A percentile compares a stretch with the other conserved stretches of the same genome.
phyloP scores from a whole-genome alignment of 2,113 vertebrate species.

The Globicephala melas region DNA sequence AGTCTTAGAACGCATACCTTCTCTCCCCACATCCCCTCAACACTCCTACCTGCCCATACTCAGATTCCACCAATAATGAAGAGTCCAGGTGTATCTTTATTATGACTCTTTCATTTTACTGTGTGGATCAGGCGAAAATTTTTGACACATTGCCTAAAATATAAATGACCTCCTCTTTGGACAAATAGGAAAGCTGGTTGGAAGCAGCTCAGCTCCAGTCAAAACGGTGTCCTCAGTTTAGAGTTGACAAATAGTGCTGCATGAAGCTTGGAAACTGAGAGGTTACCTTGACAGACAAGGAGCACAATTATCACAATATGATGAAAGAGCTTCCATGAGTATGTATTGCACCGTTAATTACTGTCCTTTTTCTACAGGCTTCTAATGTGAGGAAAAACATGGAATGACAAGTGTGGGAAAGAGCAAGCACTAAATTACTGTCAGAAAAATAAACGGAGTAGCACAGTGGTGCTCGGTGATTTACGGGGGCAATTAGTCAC shows the following conservation, averaged over 20 bases:
- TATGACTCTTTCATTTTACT: constrained; percentile 83
- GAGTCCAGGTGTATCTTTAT: constrained; percentile 79
- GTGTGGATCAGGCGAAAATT: constrained; percentile 86
- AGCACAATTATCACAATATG: constrained; percentile 99
- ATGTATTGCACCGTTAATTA: constrained; percentile 97
- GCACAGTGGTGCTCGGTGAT: constrained; percentile 90
- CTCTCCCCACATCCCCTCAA: neutral
- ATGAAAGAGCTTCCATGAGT: constrained; percentile 95
- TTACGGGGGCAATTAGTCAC: constrained; percentile 99
- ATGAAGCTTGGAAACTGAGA: constrained; percentile 87
- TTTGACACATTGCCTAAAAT: constrained; percentile 88
- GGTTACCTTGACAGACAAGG: constrained; percentile 98
- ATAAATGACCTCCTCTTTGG: constrained; percentile 89
- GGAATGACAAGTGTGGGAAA: constrained; percentile 99
- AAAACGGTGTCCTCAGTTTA: constrained; percentile 75
- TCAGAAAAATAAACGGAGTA: constrained; percentile 99
- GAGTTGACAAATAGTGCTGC: constrained; percentile 93
- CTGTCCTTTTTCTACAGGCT: constrained; percentile 98
- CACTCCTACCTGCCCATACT: neutral
- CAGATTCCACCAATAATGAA: constrained; percentile 17
- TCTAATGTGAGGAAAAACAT: constrained; percentile 99
- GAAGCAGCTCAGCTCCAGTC: constrained; percentile 77
- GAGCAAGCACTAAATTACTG: constrained; percentile 99
- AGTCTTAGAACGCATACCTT: neutral
- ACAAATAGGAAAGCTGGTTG: constrained; percentile 86